These are phyloP conservation scores for Marisa cornuarietis DNA, from an alignment of 1,140 invertebrate genomes.

Conservation along the genomic window DNA sequence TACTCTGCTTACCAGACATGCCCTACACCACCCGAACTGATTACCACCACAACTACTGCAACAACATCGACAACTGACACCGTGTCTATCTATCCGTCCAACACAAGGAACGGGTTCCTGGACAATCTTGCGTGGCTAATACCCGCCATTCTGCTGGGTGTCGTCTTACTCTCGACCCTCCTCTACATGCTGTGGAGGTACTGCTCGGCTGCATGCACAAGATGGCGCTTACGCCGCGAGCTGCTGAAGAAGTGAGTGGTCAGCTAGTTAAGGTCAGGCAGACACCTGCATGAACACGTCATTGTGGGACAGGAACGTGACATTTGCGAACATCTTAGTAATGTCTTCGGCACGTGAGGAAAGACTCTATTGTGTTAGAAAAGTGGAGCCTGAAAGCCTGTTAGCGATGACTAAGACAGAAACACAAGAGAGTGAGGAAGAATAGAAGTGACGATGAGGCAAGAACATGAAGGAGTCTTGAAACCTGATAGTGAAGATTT, in stretches of 20 bases:
- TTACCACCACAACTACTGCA: background rate
- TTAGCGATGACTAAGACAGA: too few species aligned
- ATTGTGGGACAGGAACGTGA: too few species aligned
- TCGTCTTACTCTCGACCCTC: background rate
- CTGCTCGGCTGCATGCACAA: background rate
- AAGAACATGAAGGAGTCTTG: too few species aligned
- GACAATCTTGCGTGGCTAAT: background rate
- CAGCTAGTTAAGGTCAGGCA: too few species aligned
- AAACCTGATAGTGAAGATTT: too few species aligned
- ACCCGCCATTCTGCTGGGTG: constrained; percentile 8
- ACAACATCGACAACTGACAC: background rate
- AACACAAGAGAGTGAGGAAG: too few species aligned
- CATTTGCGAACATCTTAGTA: too few species aligned
- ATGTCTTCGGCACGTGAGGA: too few species aligned
- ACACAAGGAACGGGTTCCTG: background rate
- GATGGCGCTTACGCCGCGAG: background rate
- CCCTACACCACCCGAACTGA: background rate
- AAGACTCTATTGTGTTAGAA: too few species aligned
- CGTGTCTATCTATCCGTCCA: background rate
- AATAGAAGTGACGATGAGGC: too few species aligned
- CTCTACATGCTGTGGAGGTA: background rate
- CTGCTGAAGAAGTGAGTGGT: background rate
- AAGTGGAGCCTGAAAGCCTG: too few species aligned
- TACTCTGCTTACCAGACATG: background rate
- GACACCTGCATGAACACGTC: too few species aligned